Conservation (phyloP, 2,797 vertebrate genomes). For the Onychomys arenicola region DNA sequence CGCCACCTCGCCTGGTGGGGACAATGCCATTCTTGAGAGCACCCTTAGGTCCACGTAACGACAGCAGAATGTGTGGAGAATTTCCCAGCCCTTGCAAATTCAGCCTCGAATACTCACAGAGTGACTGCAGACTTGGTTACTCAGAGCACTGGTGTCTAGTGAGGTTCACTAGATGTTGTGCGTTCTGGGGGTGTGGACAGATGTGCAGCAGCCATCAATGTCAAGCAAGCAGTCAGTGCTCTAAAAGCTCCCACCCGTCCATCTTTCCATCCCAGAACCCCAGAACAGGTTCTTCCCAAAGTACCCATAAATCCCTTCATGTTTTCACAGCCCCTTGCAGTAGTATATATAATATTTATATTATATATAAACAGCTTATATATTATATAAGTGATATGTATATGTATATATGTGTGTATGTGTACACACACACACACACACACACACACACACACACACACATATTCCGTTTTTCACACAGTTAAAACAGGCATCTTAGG, state of each 20-base stretch:
- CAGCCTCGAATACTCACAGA: too few relatives aligned
- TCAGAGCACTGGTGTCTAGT: not conserved
- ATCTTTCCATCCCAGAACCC: not conserved
- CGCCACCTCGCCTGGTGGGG: not conserved
- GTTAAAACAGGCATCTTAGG: not conserved
- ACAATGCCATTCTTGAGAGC: not conserved
- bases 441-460: too few relatives aligned
- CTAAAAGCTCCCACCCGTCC: not conserved
- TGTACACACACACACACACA: too few relatives aligned
- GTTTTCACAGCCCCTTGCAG: not conserved
- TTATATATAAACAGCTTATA: not conserved
- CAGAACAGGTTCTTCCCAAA: not conserved
- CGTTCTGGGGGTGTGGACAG: not conserved
- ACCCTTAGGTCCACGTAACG: not conserved
- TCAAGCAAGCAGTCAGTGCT: not conserved
- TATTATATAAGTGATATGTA: not conserved
- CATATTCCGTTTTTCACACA: not conserved
- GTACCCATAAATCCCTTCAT: not conserved
- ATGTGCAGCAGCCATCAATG: not conserved
- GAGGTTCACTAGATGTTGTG: not conserved
- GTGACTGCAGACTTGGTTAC: not conserved
- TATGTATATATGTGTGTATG: too few relatives aligned
- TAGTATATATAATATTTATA: not conserved
- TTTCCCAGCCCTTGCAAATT: rapidly evolving
- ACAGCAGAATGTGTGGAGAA: not conserved